Base-by-base conservation (phyloP, 2,797 vertebrate genomes). In the Enteromius unitaeniatus region DNA sequence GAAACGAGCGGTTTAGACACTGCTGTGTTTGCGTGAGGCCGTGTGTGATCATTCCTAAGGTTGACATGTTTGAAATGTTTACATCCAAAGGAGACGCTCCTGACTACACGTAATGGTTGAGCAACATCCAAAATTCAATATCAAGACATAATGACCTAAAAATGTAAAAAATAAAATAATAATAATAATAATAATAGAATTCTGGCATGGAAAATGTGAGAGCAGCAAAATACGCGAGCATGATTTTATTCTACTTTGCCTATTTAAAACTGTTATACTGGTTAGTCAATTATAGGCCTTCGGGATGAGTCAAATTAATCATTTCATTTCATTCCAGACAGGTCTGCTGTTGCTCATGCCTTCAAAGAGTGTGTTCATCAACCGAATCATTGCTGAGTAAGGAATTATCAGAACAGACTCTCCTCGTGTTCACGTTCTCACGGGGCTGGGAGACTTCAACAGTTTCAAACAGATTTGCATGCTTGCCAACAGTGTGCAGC, bases 31-130 rank as follows among this genome's bases (percentile, higher is more conserved):
- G 31, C 47, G 37, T 65, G 17, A 76, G 23, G 7, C 17, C 0
- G 47, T 26, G 47, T n/a, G 51, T 3, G 9, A 60, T 42, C 1
- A 60, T 11, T 70, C 40, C 5, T n/a, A 67, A 9, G 23, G 42
- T 17, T 55, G n/a, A 77, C 15, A 58, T 23, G 19, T 47, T 74
- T 62, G 40, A 82, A 64, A 82, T 74, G 81, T 83, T 83, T 60
- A 47, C 26, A 78, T 45, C 47, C 0, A 14, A 21, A 28, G 3
- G 3, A 83, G 11, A 76, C 1, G 2, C 31, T 64, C 37, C 14
- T 49, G 7, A 23, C 13, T 21, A 5, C 15, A 26, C 15, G 19
- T 21, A 60, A 34, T 6, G 26, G 17, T 13, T 49, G 40, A 73
- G 34, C 55, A 78, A 78, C 23, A 47, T 14, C 58, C n/a, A 23